phyloP scores from a whole-genome alignment of 2,113 vertebrate genomes.

The Ameiurus melas region DNA sequence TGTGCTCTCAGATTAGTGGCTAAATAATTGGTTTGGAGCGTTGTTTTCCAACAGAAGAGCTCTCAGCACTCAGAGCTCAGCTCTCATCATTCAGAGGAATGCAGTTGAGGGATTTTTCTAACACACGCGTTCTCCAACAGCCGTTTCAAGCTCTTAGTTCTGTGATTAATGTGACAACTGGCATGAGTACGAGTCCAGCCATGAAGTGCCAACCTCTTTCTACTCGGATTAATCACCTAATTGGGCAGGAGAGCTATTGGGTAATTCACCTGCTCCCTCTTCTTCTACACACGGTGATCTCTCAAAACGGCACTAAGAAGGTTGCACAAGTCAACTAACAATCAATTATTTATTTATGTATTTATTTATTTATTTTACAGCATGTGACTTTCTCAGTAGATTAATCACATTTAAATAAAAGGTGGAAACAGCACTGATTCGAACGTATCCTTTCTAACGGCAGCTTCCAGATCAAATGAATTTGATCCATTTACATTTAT shows the following conservation, averaged over 20 bases:
- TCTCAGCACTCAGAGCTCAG: conserved; percentile 46
- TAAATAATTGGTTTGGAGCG: conserved; percentile 46
- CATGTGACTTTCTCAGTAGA: background rate
- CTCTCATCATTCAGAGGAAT: conserved; percentile 50
- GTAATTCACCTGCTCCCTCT: background rate
- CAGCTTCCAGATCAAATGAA: background rate
- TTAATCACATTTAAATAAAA: background rate
- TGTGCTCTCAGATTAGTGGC: conserved; percentile 4
- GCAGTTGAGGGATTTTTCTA: conserved; percentile 26
- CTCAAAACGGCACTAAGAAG: background rate
- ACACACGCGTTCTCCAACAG: conserved; percentile 15
- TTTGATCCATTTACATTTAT: too few relatives aligned
- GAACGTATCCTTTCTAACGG: background rate
- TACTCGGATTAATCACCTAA: conserved; percentile 14
- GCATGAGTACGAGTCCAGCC: conserved; percentile 29
- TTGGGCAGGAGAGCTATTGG: conserved; percentile 17
- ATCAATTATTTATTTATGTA: background rate
- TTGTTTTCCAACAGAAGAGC: conserved; percentile 50
- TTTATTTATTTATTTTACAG: background rate
- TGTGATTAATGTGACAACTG: conserved; percentile 23
- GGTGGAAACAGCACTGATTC: background rate
- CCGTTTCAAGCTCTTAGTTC: conserved; percentile 32
- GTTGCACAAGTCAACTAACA: background rate
- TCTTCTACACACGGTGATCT: background rate
- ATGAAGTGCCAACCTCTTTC: conserved; percentile 32